Evolutionary conservation across 2,888 invertebrate species (phyloP), one percentile per base, ranked within the genome.

Genomic region (Steinernema scapterisci): DNA sequence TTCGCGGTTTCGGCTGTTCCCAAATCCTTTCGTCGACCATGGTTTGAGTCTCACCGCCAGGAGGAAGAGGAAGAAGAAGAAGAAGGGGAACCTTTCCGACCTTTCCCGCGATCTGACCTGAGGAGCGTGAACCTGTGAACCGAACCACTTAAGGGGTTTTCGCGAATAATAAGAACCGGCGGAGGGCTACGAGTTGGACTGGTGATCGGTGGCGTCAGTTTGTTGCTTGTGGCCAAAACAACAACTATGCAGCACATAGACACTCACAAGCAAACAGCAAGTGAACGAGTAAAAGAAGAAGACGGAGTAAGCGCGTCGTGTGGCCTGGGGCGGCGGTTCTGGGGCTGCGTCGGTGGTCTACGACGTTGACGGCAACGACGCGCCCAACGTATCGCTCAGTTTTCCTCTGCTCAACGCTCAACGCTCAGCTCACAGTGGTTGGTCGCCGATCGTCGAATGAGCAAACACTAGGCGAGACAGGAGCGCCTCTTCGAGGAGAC

Each of bases 271-370:
- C 63, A 63, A 63, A 63, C 63, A 63, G 63, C 63, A 63, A 63
- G 63, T 63, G 63, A 63, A 63, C 63, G 63, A 63, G 63, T 63
- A 63, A 63, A 63, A 63, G 63, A 63, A 63, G 63, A 63, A 63
- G 63, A 63, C 63, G 63, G 63, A 63, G 54, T 54, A 54, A 54
- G 63, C 63, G 63, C 63, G 63, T 63, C 63, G 63, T 63, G 63
- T 63, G 63, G 63, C 63, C 63, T 63, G 63, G 63, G 63, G 63
- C 63, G 63, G 63, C 63, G 63, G 63, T 63, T 63, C 63, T 63
- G 63, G 63, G 63, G 63, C 63, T 63, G 63, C 63, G 63, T 63
- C 63, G 63, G 63, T 63, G 63, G 63, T 63, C 63, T 63, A 63
- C 63, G 63, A 31, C 63, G 63, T 27, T 27, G 63, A 25, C 63